A percentile compares a stretch with the other conserved stretches of the same genome.
These are phyloP conservation scores for Strix uralensis DNA, from an alignment of 2,113 vertebrate species.

Conservation along the genomic window DNA sequence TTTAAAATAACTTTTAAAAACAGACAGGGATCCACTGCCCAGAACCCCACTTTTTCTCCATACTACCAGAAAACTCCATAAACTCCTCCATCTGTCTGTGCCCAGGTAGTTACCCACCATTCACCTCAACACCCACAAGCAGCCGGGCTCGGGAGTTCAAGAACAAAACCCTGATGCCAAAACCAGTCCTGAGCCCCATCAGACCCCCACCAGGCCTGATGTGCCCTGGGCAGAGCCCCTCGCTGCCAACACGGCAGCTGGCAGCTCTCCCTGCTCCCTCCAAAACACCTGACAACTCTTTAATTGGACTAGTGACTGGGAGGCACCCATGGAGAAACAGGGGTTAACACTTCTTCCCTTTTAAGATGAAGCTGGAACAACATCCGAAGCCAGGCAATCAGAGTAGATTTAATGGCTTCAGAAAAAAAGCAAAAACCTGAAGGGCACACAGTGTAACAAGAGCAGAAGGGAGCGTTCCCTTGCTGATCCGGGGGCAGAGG, in stretches of 20 bases:
- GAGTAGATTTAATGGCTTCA: neutral
- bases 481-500: neutral
- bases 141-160: neutral
- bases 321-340: neutral
- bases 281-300: neutral
- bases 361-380: neutral
- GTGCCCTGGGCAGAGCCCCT: neutral
- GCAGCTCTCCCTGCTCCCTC: neutral
- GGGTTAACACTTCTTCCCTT: neutral
- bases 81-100: neutral
- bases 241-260: rapidly evolving
- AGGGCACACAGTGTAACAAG: neutral
- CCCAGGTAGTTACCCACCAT: neutral
- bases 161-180: neutral
- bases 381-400: neutral
- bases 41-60: neutral
- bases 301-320: neutral
- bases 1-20: neutral
- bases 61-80: neutral
- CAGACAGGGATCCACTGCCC: neutral
- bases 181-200: neutral
- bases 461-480: neutral
- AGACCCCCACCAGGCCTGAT: neutral
- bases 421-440: conserved; percentile 5
- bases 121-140: neutral